These are phyloP conservation scores for Luperina testacea DNA, from an alignment of 2,888 invertebrate genomes.

Conservation along the genomic window DNA sequence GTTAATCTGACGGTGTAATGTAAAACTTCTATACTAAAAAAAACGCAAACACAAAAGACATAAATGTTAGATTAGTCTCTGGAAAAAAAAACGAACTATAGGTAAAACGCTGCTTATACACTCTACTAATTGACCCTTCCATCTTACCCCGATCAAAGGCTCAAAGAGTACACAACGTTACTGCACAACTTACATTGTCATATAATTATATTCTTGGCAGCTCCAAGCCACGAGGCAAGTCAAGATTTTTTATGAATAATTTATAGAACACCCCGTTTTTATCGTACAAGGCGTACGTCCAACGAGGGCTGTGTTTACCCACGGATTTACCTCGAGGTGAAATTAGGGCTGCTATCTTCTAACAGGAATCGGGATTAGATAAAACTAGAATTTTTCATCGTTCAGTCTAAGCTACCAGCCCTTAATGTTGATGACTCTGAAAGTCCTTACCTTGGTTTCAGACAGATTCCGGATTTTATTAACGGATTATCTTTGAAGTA, in stretches of 20 bases:
- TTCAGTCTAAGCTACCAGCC: conserved; percentile 21
- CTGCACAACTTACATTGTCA: conserved; percentile 50
- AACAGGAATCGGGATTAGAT: conserved; percentile 23
- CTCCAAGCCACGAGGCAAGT: conserved; percentile 65
- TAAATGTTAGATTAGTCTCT: too few relatives aligned
- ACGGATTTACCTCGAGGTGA: conserved; percentile 68
- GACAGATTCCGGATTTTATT: conserved; percentile 22
- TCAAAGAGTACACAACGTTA: conserved; percentile 1
- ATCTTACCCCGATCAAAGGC: conserved; percentile 36
- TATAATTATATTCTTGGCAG: conserved; percentile 53
- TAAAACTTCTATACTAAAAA: too few relatives aligned
- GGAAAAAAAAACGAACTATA: too few relatives aligned
- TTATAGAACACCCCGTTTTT: conserved; percentile 83
- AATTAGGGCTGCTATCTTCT: conserved; percentile 55
- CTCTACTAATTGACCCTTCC: conserved; percentile 1
- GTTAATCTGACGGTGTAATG: too few relatives aligned
- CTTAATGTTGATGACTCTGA: conserved; percentile 23
- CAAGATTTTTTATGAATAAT: conserved; percentile 88
- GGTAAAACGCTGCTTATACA: not conserved
- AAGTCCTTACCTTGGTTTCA: conserved; percentile 3
- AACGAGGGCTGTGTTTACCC: conserved; percentile 70
- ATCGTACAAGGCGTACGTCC: conserved; percentile 72
- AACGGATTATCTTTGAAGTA: conserved; percentile 9
- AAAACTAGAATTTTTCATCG: conserved; percentile 44
- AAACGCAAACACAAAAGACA: too few relatives aligned